Base-by-base conservation (phyloP, 1,140 invertebrate species). In the Amyelois transitella region DNA sequence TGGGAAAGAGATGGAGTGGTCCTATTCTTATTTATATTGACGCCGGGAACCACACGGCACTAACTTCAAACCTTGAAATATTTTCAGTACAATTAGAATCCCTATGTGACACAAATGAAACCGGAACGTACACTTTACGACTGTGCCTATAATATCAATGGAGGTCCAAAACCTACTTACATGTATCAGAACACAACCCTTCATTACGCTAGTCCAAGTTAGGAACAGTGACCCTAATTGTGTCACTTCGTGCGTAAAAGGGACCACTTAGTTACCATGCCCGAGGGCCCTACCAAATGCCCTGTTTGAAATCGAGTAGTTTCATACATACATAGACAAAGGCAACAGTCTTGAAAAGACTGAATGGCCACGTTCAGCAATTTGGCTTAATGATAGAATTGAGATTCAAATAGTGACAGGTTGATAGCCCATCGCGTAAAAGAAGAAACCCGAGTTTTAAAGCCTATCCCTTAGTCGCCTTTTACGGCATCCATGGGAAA, bases 251-350 rank as follows among this genome's bases (percentile, higher is more conserved):
- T 53, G 51, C 51, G 51, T 43, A 21, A 53, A 53, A 53, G 51
- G 51, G 51, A 53, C 51, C 43, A 53, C 51, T 53, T 44, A 53
- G 51, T 53, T 53, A 53, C 51, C 51, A 53, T 21, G 51, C 19
- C 43, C 38, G 18, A 5, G 38, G 38, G n/a, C 43, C 51, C 24
- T 53, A 44, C 51, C 22, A 44, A 38, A 38, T 38, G 32, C 4
- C 17, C 17, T 8, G 12, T 21, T 49, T 49, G 24, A 4, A 24
- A 49, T 49, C 32, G n/a, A 38, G 32, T 8, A 14, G n/a, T 14
- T n/a, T n/a, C n/a, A n/a, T n/a, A n/a, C n/a, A n/a, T n/a, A n/a
- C n/a, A n/a, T n/a, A n/a, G n/a, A n/a, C n/a, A n/a, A n/a, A n/a
- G n/a, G n/a, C n/a, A n/a, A n/a, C n/a, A n/a, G n/a, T n/a, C n/a